phyloP scores from a whole-genome alignment of 2,888 invertebrate species.

The Rhyacophila evoluta region DNA sequence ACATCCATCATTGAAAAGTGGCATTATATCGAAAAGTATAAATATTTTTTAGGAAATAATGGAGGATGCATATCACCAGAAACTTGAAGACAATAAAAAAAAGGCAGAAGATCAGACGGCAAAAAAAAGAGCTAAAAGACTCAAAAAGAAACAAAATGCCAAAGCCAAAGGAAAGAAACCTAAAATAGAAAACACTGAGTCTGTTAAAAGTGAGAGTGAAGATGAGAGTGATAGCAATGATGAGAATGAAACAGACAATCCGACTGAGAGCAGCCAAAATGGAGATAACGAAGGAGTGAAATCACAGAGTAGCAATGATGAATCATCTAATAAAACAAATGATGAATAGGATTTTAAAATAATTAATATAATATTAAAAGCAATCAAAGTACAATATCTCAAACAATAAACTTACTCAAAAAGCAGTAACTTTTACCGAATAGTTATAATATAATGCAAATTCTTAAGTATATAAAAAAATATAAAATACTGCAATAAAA shows the following conservation, averaged over 20 bases:
- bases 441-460: too few species aligned
- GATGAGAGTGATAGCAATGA: constrained; percentile 56
- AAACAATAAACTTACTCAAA: too few species aligned
- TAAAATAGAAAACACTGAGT: constrained; percentile 58
- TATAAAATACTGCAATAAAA: too few species aligned
- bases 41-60: constrained; percentile 76
- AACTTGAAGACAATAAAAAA: constrained; percentile 80
- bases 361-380: too few species aligned
- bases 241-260: neutral
- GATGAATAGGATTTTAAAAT: neutral
- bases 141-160: constrained; percentile 78
- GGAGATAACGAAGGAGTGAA: neutral
- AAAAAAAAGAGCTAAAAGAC: constrained; percentile 90
- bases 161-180: constrained; percentile 59
- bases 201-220: constrained; percentile 58
- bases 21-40: too few species aligned
- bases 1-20: too few species aligned
- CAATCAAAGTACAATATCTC: too few species aligned
- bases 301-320: neutral
- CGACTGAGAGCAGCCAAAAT: neutral
- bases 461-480: too few species aligned
- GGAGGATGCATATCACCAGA: constrained; percentile 85
- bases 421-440: too few species aligned
- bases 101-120: constrained; percentile 85
- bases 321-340: neutral